Evolutionary conservation across 1,140 invertebrate genomes (phyloP).

Genomic region (Charaxes varanes): DNA sequence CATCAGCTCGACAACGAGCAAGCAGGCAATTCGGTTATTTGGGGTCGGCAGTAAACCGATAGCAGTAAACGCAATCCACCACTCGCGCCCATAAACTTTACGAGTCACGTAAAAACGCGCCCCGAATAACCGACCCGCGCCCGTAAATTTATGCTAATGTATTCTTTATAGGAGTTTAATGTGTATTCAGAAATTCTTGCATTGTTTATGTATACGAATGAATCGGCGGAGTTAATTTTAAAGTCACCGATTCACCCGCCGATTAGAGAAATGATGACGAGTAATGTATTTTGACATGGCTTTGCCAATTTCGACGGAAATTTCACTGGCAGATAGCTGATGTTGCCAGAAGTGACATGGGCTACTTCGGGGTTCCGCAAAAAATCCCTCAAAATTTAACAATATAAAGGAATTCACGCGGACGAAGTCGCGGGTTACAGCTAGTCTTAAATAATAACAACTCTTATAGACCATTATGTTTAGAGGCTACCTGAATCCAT

Average conservation of each 20-base stretch:
- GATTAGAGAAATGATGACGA: conserved; percentile 47
- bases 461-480: too few relatives aligned
- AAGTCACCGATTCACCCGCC: conserved; percentile 57
- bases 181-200: conserved; percentile 72
- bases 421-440: too few relatives aligned
- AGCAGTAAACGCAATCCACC: conserved; percentile 71
- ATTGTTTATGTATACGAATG: conserved; percentile 73
- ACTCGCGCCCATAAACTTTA: conserved; percentile 73
- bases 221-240: conserved; percentile 71
- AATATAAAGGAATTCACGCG: too few relatives aligned
- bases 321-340: too few relatives aligned
- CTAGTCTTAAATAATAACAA: too few relatives aligned
- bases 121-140: conserved; percentile 66
- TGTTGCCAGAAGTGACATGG: too few relatives aligned
- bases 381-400: too few relatives aligned
- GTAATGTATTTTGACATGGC: conserved; percentile 51
- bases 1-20: conserved; percentile 42
- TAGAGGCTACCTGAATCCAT: too few relatives aligned
- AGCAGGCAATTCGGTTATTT: conserved; percentile 68
- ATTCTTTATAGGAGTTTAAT: conserved; percentile 74
- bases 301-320: too few relatives aligned
- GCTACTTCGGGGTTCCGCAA: too few relatives aligned
- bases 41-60: conserved; percentile 69
- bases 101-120: conserved; percentile 73
- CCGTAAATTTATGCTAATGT: conserved; percentile 74